A percentile compares a stretch with the other conserved stretches of the same genome.
These are phyloP conservation scores for Hormaphis cornu DNA, from an alignment of 1,140 invertebrate genomes.

Conservation along the genomic window DNA sequence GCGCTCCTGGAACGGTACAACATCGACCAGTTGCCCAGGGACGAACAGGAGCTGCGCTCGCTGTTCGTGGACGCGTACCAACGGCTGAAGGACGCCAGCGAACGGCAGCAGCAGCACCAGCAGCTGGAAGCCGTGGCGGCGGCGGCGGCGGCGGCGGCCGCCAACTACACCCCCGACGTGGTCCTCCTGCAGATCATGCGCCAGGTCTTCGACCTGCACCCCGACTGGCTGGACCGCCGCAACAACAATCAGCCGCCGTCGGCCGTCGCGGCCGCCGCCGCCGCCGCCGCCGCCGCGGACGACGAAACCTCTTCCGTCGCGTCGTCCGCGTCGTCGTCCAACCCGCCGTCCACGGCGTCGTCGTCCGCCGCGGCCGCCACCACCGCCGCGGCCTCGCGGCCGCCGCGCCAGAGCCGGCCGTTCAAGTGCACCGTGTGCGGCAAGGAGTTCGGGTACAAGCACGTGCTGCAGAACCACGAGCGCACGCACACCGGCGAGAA, in stretches of 20 bases:
- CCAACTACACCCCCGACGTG: neutral
- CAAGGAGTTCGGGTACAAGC: constrained; percentile 85
- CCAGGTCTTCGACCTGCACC: constrained; percentile 10
- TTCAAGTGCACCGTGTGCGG: constrained; percentile 82
- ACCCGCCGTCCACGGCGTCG: constrained; percentile 13
- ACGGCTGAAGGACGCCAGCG: neutral
- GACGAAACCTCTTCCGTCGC: constrained; percentile 32
- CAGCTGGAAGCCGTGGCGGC: neutral
- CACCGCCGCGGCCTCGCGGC: constrained; percentile 8
- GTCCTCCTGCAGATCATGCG: constrained; percentile 19
- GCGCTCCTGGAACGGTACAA: neutral
- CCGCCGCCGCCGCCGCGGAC: neutral
- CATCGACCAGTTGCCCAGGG: neutral
- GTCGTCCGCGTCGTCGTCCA: constrained; percentile 34
- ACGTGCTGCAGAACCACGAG: constrained; percentile 91
- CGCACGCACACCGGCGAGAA: constrained; percentile 94
- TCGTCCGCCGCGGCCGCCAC: constrained; percentile 21
- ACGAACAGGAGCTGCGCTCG: constrained; percentile 4
- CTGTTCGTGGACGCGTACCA: neutral
- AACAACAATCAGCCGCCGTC: neutral
- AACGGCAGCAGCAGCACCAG: neutral
- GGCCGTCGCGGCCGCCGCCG: neutral
- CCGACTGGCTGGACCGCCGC: neutral
- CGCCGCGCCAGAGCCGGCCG: constrained; percentile 59
- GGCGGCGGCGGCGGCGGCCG: neutral